Conservation (phyloP, 2,113 vertebrate species). For the Chroicocephalus ridibundus region DNA sequence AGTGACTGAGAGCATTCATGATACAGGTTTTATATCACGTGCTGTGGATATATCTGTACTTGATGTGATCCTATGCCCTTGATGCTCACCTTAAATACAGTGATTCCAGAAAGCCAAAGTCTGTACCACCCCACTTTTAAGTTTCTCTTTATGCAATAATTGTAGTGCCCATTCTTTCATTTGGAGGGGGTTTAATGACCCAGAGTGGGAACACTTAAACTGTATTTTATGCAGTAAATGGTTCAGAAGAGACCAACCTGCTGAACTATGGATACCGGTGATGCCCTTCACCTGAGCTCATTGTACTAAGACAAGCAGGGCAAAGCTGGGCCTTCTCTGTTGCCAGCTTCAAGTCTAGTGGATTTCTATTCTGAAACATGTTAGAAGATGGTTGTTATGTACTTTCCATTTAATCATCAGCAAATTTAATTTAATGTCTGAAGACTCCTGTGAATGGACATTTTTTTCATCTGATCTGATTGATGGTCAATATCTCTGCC, state of each 20-base stretch:
- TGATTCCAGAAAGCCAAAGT: background rate
- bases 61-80: background rate
- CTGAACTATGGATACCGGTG: accelerated
- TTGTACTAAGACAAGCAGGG: background rate
- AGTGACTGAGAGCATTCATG: background rate
- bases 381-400: background rate
- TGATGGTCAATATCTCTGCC: background rate
- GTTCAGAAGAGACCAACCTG: background rate
- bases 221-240: background rate
- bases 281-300: background rate
- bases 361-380: background rate
- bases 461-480: background rate
- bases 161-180: background rate
- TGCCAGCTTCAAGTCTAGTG: background rate
- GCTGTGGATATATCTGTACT: background rate
- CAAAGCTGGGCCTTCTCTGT: background rate
- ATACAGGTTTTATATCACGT: background rate
- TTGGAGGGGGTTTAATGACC: background rate
- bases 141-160: background rate
- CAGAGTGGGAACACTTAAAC: background rate
- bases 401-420: background rate
- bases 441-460: background rate
- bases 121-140: background rate
- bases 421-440: background rate
- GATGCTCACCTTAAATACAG: background rate